Conservation (phyloP, 1,140 invertebrate genomes). For the Megalonaias nervosa region DNA sequence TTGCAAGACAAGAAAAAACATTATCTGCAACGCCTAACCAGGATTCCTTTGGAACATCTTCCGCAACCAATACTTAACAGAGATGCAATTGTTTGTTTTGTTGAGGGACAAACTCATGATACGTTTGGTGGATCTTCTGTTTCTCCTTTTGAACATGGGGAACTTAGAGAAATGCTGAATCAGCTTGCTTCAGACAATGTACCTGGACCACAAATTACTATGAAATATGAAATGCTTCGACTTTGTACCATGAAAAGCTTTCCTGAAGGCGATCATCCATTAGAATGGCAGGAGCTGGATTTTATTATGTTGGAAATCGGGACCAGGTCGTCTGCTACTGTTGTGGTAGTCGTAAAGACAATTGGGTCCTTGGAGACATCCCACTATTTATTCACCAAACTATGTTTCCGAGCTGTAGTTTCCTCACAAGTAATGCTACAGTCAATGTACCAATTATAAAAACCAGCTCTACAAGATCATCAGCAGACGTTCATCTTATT, state of each 20-base stretch:
- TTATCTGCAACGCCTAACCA: too few species aligned
- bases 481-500: too few species aligned
- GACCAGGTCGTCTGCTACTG: constrained; percentile 29
- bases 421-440: constrained; percentile 8
- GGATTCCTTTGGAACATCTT: too few species aligned
- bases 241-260: constrained; percentile 9
- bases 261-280: constrained; percentile 9
- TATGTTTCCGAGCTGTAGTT: constrained; percentile 14
- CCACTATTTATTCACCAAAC: constrained; percentile 10
- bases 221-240: constrained; percentile 21
- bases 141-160: too few species aligned
- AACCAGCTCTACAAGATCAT: too few species aligned
- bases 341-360: constrained; percentile 6
- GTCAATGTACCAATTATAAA: constrained; percentile 13
- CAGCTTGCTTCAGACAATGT: too few species aligned
- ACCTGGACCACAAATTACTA: constrained; percentile 3
- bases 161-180: too few species aligned
- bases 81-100: too few species aligned
- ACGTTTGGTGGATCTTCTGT: too few species aligned
- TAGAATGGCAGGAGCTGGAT: constrained; percentile 18
- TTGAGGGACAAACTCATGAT: too few species aligned
- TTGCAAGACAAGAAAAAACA: too few species aligned
- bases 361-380: constrained; percentile 8
- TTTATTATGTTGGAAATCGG: constrained; percentile 15
- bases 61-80: too few species aligned